These are phyloP conservation scores for Dioctria linearis DNA, from an alignment of 2,888 invertebrate species.

Conservation along the genomic window DNA sequence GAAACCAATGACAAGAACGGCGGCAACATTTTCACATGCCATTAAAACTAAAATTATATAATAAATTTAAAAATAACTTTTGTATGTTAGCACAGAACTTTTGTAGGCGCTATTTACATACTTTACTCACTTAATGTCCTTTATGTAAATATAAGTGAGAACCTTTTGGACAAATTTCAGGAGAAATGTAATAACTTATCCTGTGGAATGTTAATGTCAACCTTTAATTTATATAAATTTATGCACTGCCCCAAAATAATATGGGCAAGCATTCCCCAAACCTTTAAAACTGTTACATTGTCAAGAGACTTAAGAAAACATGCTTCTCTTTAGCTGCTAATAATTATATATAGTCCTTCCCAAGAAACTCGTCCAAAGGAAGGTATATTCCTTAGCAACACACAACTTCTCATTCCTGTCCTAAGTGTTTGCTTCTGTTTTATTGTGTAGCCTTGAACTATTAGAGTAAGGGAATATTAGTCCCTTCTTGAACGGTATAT, in stretches of 20 bases:
- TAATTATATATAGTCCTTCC: slow-evolving; percentile 57
- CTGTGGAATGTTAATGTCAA: slow-evolving; percentile 53
- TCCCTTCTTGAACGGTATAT: slow-evolving; percentile 15
- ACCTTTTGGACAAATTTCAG: not conserved
- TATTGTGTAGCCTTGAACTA: slow-evolving; percentile 24
- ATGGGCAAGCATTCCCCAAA: slow-evolving; percentile 24
- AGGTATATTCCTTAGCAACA: slow-evolving; percentile 35
- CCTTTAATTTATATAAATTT: slow-evolving; percentile 56
- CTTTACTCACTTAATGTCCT: too few relatives aligned
- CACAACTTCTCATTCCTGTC: not conserved
- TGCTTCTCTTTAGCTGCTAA: slow-evolving; percentile 51
- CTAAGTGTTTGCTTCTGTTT: slow-evolving; percentile 1
- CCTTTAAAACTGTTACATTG: not conserved
- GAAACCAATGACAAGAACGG: too few relatives aligned
- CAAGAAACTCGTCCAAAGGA: slow-evolving; percentile 52
- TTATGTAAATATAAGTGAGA: too few relatives aligned
- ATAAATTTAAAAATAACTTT: too few relatives aligned
- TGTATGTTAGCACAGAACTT: too few relatives aligned
- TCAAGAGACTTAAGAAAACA: slow-evolving; percentile 52
- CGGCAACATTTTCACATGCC: too few relatives aligned
- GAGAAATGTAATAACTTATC: slow-evolving; percentile 45
- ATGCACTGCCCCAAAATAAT: slow-evolving; percentile 51
- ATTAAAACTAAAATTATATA: too few relatives aligned
- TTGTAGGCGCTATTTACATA: too few relatives aligned
- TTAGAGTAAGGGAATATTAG: slow-evolving; percentile 8